Conservation (phyloP, 2,113 vertebrate genomes). For the Lepus americanus region DNA sequence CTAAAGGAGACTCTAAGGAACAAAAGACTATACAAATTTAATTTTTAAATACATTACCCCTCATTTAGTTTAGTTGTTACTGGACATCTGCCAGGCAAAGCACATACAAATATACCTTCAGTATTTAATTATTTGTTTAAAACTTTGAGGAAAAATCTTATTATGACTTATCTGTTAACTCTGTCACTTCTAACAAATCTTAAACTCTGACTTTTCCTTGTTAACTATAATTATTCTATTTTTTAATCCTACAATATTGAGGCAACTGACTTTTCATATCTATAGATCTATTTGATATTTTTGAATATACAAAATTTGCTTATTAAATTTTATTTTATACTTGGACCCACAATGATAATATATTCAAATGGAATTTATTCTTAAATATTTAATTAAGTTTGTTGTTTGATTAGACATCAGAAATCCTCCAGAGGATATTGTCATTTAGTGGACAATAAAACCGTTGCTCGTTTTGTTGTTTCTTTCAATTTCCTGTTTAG, state of each 20-base stretch:
- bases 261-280: not conserved
- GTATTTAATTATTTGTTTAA: slow-evolving; percentile 60
- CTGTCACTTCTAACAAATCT: not conserved
- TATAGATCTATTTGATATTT: not conserved
- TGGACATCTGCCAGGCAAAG: not conserved
- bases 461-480: slow-evolving; percentile 18
- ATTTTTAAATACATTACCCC: slow-evolving; percentile 15
- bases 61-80: slow-evolving; percentile 25
- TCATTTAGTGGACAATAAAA: slow-evolving; percentile 71
- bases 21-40: slow-evolving; percentile 24
- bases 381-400: slow-evolving; percentile 76
- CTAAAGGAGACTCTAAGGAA: not conserved
- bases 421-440: slow-evolving; percentile 59
- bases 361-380: slow-evolving; percentile 69
- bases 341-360: slow-evolving; percentile 37
- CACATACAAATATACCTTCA: slow-evolving; percentile 57
- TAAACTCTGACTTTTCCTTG: slow-evolving; percentile 26
- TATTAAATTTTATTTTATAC: slow-evolving; percentile 58
- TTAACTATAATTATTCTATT: slow-evolving; percentile 3
- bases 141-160: slow-evolving; percentile 20
- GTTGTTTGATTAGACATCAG: slow-evolving; percentile 58
- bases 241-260: slow-evolving; percentile 23
- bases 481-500: slow-evolving; percentile 43
- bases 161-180: slow-evolving; percentile 35
- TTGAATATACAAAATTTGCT: not conserved